A percentile compares a stretch with the other conserved stretches of the same genome.
Evolutionary conservation across 2,888 invertebrate genomes (phyloP).

Genomic region (Tubiluchus corallicola): DNA sequence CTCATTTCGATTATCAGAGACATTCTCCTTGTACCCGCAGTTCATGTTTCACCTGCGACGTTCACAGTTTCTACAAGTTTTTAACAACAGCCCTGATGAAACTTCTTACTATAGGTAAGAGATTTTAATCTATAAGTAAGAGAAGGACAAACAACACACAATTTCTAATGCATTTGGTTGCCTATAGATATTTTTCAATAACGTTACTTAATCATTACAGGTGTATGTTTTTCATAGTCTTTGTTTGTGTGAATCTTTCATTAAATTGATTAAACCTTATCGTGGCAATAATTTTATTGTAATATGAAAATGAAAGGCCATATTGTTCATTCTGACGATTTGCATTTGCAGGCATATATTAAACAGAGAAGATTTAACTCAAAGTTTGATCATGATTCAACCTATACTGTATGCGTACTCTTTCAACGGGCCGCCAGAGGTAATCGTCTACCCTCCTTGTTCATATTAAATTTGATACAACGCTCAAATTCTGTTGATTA

Average conservation of each 20-base stretch:
- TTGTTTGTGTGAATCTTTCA: no score
- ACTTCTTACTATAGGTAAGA: constrained; percentile 89
- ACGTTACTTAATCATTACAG: not conserved
- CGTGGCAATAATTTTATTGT: constrained; percentile 1
- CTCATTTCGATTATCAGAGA: constrained; percentile 84
- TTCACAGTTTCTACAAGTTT: constrained; percentile 96
- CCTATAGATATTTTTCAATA: no score
- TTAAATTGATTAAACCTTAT: no score
- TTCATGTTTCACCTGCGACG: constrained; percentile 98
- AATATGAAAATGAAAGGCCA: not conserved
- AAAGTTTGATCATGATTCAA: constrained; percentile 98
- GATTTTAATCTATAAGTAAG: no score
- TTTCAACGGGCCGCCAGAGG: constrained; percentile 78
- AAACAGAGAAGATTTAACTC: constrained; percentile 88
- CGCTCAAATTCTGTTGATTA: no score
- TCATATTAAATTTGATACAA: no score
- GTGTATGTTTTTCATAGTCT: constrained; percentile 11
- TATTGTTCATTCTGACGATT: constrained; percentile 1
- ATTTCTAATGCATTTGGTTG: no score
- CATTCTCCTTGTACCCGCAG: constrained; percentile 95
- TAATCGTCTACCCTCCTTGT: constrained; percentile 15
- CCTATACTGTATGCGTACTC: constrained; percentile 96
- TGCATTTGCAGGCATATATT: constrained; percentile 61
- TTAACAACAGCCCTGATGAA: constrained; percentile 99
- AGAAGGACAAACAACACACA: no score